A percentile compares a stretch with the other conserved stretches of the same genome.
Conservation (phyloP, 2,113 vertebrate genomes). For the Cyanistes caeruleus region DNA sequence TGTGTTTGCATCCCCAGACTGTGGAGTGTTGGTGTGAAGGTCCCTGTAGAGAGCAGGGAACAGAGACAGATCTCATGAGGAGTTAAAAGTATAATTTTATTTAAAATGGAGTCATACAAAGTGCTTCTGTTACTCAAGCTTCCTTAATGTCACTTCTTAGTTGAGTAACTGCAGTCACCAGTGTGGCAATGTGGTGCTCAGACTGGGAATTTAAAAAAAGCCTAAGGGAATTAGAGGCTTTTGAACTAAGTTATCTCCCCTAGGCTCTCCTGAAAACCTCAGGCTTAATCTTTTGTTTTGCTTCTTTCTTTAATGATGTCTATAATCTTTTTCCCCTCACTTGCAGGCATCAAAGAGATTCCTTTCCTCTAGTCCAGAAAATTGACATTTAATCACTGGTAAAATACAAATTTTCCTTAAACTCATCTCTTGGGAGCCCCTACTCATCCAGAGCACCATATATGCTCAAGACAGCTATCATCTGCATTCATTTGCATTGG, state of each 20-base stretch:
- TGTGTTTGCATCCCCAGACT: accelerated
- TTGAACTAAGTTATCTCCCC: slow-evolving; percentile 14
- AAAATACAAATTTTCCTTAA: not conserved
- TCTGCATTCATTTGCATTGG: not conserved
- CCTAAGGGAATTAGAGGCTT: not conserved
- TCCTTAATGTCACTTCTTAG: not conserved
- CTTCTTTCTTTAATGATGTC: not conserved
- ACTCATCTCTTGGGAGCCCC: not conserved
- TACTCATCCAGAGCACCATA: not conserved
- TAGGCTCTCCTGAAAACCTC: not conserved
- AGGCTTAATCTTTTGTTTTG: slow-evolving; percentile 10
- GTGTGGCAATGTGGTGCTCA: not conserved
- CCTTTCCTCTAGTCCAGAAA: not conserved
- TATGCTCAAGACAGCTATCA: not conserved
- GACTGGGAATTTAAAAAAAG: not conserved
- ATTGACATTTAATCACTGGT: not conserved
- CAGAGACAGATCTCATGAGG: not conserved
- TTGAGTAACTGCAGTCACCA: not conserved
- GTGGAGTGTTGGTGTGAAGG: not conserved
- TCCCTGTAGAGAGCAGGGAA: not conserved
- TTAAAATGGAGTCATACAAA: not conserved
- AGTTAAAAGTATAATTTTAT: not conserved
- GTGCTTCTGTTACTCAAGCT: not conserved
- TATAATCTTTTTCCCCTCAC: not conserved
- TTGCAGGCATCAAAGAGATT: not conserved